These are phyloP conservation scores for Drosophila pallidifrons DNA, from an alignment of 1,140 invertebrate species.

Conservation along the genomic window DNA sequence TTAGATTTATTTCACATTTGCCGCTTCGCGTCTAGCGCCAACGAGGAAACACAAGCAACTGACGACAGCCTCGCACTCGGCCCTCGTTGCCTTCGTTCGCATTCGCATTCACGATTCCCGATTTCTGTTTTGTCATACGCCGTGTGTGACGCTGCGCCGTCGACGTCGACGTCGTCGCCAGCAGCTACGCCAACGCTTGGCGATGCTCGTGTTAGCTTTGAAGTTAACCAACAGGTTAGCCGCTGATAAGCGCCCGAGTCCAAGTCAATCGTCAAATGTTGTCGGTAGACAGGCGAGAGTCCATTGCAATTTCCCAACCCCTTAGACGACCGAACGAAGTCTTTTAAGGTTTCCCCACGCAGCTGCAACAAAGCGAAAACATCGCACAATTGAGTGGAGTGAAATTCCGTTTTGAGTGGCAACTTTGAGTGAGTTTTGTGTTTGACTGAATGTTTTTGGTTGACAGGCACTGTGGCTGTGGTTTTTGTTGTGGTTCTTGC, in stretches of 20 bases:
- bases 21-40: slow-evolving; percentile 70
- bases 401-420: not conserved
- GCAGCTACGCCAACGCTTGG: not conserved
- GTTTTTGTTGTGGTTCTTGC: slow-evolving; percentile 6
- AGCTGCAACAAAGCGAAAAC: slow-evolving; percentile 25
- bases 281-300: slow-evolving; percentile 20
- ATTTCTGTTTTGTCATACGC: slow-evolving; percentile 38
- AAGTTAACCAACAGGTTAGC: slow-evolving; percentile 73
- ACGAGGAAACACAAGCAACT: slow-evolving; percentile 78
- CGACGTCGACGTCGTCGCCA: slow-evolving; percentile 5
- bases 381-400: slow-evolving; percentile 47
- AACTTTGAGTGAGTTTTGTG: slow-evolving; percentile 16
- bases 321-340: slow-evolving; percentile 5
- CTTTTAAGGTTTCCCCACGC: slow-evolving; percentile 1
- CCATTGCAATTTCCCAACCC: slow-evolving; percentile 22
- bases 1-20: slow-evolving; percentile 29
- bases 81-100: slow-evolving; percentile 32
- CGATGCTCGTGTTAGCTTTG: slow-evolving; percentile 16
- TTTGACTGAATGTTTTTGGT: not conserved
- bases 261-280: slow-evolving; percentile 21
- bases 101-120: slow-evolving; percentile 1
- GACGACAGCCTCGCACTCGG: slow-evolving; percentile 47
- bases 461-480: not conserved
- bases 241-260: slow-evolving; percentile 69
- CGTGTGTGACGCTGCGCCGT: slow-evolving; percentile 17